Conservation (phyloP, 1,140 invertebrate genomes). For the Ephestia elutella region DNA sequence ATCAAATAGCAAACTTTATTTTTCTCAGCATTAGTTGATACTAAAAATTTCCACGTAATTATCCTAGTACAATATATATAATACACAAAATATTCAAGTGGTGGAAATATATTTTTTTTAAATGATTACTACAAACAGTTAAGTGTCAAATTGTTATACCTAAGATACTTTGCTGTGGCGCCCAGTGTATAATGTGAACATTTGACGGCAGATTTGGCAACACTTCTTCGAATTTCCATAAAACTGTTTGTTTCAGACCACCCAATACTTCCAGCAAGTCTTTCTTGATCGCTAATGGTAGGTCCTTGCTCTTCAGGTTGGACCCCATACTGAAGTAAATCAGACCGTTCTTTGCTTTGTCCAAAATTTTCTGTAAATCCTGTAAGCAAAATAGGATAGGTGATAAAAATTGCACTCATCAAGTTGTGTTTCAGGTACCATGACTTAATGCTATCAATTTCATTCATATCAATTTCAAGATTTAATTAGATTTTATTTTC, state of each 20-base stretch:
- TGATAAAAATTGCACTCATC: no score
- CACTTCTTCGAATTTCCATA: slow-evolving; percentile 20
- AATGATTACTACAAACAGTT: no score
- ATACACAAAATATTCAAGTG: no score
- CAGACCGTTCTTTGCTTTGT: slow-evolving; percentile 70
- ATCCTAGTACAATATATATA: no score
- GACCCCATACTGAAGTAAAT: slow-evolving; percentile 77
- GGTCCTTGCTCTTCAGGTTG: slow-evolving; percentile 60
- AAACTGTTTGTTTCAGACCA: slow-evolving; percentile 16
- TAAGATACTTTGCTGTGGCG: slow-evolving; percentile 22
- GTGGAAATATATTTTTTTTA: no score
- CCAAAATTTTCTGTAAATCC: slow-evolving; percentile 68
- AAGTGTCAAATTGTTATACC: slow-evolving; percentile 12
- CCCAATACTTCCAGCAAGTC: slow-evolving; percentile 13
- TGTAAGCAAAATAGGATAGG: slow-evolving; percentile 13
- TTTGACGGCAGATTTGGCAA: slow-evolving; percentile 17
- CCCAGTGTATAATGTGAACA: slow-evolving; percentile 21
- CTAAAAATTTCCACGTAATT: no score
- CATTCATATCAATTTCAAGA: no score
- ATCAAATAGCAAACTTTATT: no score
- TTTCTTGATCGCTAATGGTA: slow-evolving; percentile 13
- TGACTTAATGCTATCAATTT: no score
- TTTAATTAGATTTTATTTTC: no score
- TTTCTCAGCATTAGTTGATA: no score
- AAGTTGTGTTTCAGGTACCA: no score